Evolutionary conservation across 2,797 vertebrate species (phyloP), one percentile per base, ranked within the genome.

Genomic region (Mycteria americana): DNA sequence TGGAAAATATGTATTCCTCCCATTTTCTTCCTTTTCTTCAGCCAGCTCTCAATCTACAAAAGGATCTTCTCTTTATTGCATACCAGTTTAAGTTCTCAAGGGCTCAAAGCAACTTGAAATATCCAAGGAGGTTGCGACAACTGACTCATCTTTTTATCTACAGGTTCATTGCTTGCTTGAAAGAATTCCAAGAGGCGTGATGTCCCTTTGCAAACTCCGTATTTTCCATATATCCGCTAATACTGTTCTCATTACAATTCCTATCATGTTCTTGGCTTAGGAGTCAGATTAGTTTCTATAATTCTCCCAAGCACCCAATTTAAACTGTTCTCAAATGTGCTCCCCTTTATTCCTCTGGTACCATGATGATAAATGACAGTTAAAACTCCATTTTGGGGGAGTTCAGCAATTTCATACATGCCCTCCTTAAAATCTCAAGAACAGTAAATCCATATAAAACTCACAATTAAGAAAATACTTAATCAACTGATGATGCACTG

Each of bases 61-160:
- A 93, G 25, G 21, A 77, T 68, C 43, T 78, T 84, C 65, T 81
- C 31, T 73, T 76, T 65, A 45, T 27, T 82, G 45, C 62, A 43
- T 56, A 75, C 5, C 23, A 75, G 37, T 75, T 93, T 62, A 80
- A 67, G 4, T 73, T 62, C 51, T 93, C 24, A 11, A 74, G 27
- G 81, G 33, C 67, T 87, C 63, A 80, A 93, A 89, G 43, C 3
- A 83, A 88, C 53, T 64, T 77, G 75, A 83, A 95, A 95, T 93
- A 89, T 77, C 48, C 48, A 72, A 77, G 73, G 48, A 85, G 53
- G 69, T 11, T 85, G 37, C 57, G 79, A 88, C 53, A 85, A 83
- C 30, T 59, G 60, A 70, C 16, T 76, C 54, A 57, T 73, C 35
- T 69, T 84, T 88, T 89, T 62, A 82, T 39, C 59, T 92, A 30